Conservation (phyloP, 2,113 vertebrate genomes). For the Eublepharis macularius region DNA sequence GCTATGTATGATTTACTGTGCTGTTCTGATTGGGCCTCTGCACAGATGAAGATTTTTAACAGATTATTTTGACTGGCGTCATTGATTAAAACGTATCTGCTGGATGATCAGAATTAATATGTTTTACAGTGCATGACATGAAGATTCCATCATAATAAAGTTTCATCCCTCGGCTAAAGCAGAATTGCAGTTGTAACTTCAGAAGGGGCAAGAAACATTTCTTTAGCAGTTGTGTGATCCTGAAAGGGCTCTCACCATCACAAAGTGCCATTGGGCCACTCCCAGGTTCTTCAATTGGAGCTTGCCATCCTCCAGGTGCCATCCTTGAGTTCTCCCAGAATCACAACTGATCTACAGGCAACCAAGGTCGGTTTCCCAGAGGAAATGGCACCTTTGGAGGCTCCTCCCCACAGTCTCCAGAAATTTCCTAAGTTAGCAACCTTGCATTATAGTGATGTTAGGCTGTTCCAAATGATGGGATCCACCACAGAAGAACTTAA, state of each 20-base stretch:
- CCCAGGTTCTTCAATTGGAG: background rate
- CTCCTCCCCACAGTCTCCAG: too few species aligned
- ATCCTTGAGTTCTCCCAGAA: too few species aligned
- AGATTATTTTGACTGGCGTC: slow-evolving; percentile 12
- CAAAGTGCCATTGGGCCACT: too few species aligned
- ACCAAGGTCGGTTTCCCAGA: too few species aligned
- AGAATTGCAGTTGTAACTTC: background rate
- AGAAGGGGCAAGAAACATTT: background rate
- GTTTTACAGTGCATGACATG: background rate
- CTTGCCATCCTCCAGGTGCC: too few species aligned
- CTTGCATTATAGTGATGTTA: too few species aligned
- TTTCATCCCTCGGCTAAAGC: background rate
- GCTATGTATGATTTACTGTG: background rate
- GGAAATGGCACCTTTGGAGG: too few species aligned
- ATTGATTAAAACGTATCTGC: slow-evolving; percentile 6
- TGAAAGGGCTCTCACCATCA: too few species aligned
- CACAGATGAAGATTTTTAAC: background rate
- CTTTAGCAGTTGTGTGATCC: background rate
- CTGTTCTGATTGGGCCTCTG: background rate
- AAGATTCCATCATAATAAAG: background rate
- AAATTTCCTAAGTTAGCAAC: too few species aligned
- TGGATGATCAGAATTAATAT: slow-evolving; percentile 3
- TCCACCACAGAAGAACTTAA: too few species aligned
- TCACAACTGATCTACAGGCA: too few species aligned
- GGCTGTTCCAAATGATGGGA: too few species aligned